Evolutionary conservation across 2,797 vertebrate species (phyloP).

Genomic region (Psittacula derbiana): DNA sequence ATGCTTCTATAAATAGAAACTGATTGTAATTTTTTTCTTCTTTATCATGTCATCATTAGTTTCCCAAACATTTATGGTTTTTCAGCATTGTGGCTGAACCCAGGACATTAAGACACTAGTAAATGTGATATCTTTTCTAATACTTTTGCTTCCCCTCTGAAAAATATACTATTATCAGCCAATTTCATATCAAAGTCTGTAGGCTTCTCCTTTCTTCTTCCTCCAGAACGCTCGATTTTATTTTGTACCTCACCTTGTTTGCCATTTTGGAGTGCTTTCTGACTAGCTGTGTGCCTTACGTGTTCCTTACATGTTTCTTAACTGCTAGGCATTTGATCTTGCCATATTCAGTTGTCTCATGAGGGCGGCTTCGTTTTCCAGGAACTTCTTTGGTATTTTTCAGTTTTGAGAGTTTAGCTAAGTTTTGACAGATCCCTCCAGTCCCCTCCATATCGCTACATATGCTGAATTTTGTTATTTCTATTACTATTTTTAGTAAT

Average conservation of each 20-base stretch:
- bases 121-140: neutral
- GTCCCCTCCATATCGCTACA: neutral
- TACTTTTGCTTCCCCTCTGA: neutral
- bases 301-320: neutral
- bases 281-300: neutral
- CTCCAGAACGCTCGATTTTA: neutral
- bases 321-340: neutral
- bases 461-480: neutral
- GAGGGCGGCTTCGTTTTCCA: neutral
- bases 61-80: neutral
- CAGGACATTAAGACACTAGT: neutral
- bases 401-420: neutral
- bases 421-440: neutral
- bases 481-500: neutral
- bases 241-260: neutral
- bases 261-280: neutral
- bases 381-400: neutral
- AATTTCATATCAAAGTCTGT: neutral
- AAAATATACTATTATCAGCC: neutral
- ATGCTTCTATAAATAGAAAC: slow-evolving; percentile 8
- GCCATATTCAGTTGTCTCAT: neutral
- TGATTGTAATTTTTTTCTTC: neutral
- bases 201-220: neutral
- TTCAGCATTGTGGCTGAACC: neutral
- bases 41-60: neutral